Base-by-base conservation (phyloP, 2,888 invertebrate genomes). In the Chromoteleia sp. region DNA sequence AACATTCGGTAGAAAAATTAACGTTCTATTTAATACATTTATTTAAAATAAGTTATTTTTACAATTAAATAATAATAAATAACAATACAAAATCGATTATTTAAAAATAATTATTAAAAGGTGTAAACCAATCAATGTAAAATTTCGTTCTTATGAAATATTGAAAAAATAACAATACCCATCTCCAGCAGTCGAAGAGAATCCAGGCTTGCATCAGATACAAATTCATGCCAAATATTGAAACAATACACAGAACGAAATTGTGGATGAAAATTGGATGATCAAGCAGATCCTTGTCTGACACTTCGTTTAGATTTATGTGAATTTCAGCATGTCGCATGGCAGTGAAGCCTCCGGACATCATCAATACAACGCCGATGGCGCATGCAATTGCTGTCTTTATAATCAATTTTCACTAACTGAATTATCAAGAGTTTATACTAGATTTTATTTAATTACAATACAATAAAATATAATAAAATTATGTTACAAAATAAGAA, bases 201-300 rank as follows among this genome's bases (percentile, higher is more conserved):
- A 89, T 67, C 90, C 91, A 91, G 19, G 84, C 83, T 25, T 91
- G 89, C 15, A 90, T 58, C 2, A 90, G 83, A 70, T 90, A 90
- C n/a, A 91, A 21, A 19, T 75, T 63, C 85, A 88, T 87, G n/a
- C 85, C 85, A 21, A 89, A 85, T n/a, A 91, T 85, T 14, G 91
- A 90, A 10, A 90, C 14, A 12, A 90, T 85, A 68, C 90, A 90
- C 54, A 91, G 84, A 10, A 86, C 15, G 56, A 90, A 89, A 79
- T 89, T 89, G 71, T 91, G 91, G 45, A 89, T 82, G 67, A 90
- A 92, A 56, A 90, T 74, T 0, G 91, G 91, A 87, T 91, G 90
- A 1, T 39, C 15, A 2, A 89, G 56, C 45, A 91, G 75, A 30
- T 90, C 87, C 1, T 85, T 84, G 59, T 91, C 91, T 7, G 85